phyloP scores from a whole-genome alignment of 2,888 invertebrate species.

The Acanthoscelides obtectus region DNA sequence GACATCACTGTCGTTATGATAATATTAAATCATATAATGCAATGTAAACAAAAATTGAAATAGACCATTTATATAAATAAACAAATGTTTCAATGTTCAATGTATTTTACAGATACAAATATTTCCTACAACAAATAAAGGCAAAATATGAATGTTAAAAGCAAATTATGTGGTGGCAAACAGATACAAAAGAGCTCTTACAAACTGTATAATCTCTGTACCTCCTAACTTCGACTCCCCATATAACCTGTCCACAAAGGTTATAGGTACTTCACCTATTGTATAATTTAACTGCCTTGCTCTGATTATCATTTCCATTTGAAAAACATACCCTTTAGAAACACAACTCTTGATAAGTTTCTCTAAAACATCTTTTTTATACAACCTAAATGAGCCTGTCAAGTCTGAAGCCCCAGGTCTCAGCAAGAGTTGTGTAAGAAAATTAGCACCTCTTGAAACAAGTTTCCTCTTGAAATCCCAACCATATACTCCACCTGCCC shows the following conservation, averaged over 20 bases:
- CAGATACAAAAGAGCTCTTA: constrained; percentile 82
- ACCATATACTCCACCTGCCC: constrained; percentile 90
- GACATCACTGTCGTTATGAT: no score
- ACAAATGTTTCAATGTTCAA: no score
- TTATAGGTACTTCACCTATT: constrained; percentile 94
- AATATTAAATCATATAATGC: no score
- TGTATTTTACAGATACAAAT: no score
- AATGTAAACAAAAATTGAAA: no score
- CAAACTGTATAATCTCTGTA: constrained; percentile 91
- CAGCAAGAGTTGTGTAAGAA: constrained; percentile 82
- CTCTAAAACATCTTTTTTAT: constrained; percentile 84
- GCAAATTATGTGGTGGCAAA: constrained; percentile 76
- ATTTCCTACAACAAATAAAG: no score
- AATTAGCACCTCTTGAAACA: constrained; percentile 88
- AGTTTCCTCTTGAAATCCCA: constrained; percentile 97
- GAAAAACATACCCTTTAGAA: constrained; percentile 98
- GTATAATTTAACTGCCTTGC: constrained; percentile 81
- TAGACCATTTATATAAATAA: no score
- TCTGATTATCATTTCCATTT: constrained; percentile 99
- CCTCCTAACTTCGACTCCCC: constrained; percentile 97
- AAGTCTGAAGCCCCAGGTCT: constrained; percentile 93
- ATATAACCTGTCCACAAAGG: constrained; percentile 97
- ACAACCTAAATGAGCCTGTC: constrained; percentile 95
- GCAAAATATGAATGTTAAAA: background rate
- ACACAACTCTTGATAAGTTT: constrained; percentile 83